phyloP scores from a whole-genome alignment of 2,888 invertebrate species.

The Drosophila acutilabella region DNA sequence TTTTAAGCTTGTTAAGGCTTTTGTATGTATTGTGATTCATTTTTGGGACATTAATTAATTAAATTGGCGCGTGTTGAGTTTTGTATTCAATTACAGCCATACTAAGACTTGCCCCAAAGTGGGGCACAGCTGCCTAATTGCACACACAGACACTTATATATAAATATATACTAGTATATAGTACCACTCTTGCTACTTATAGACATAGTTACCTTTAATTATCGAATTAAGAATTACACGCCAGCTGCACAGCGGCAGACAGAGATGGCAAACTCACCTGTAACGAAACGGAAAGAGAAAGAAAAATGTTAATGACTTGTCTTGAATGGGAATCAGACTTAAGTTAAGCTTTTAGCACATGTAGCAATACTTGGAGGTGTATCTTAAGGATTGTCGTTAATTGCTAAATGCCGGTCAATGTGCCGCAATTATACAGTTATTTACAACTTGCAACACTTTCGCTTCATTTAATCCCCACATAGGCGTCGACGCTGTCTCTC shows the following conservation, averaged over 20 bases:
- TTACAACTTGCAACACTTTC: constrained; percentile 66
- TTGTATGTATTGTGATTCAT: constrained; percentile 21
- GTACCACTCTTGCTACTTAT: not conserved
- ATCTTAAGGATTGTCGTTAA: constrained; percentile 8
- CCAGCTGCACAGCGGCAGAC: constrained; percentile 29
- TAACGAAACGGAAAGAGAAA: constrained; percentile 48
- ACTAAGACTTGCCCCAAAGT: constrained; percentile 42
- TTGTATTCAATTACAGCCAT: constrained; percentile 42
- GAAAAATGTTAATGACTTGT: constrained; percentile 46
- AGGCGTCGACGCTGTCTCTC: not conserved
- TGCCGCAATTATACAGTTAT: constrained; percentile 47
- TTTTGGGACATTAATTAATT: constrained; percentile 44
- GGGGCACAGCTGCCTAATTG: constrained; percentile 66
- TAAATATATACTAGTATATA: not conserved
- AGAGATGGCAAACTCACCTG: constrained; percentile 67
- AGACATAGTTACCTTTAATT: constrained; percentile 63
- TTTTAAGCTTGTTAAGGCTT: constrained; percentile 5
- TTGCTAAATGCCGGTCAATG: constrained; percentile 58
- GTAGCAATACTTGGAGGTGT: not conserved
- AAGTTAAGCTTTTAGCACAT: constrained; percentile 5
- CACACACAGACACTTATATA: constrained; percentile 9
- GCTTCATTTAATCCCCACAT: constrained; percentile 49
- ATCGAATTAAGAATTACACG: constrained; percentile 56
- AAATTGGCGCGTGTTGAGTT: constrained; percentile 61
- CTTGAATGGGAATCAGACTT: constrained; percentile 16